Percentiles rank a stretch among this genome's conserved stretches.
Conservation (phyloP, 23 tunicate species). For the Botrylloides violaceus region DNA sequence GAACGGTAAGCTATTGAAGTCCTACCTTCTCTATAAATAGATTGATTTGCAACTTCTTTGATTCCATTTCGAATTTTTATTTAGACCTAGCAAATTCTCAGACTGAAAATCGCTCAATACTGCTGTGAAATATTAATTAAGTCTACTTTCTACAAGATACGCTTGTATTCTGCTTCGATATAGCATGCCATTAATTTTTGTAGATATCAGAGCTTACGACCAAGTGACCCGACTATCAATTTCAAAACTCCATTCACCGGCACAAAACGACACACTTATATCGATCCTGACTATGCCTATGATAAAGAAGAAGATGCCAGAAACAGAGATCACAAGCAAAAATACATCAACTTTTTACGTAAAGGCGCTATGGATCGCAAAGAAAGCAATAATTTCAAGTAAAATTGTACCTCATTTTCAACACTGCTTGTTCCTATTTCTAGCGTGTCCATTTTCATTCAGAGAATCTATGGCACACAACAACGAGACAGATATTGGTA, state of each 20-base stretch:
- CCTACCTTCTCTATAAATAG: too few species aligned
- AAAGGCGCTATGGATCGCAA: conserved; percentile 39
- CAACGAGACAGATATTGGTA: conserved; percentile 47
- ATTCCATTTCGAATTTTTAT: too few species aligned
- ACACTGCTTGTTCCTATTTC: background rate
- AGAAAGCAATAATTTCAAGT: conserved; percentile 36
- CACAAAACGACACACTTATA: conserved; percentile 61
- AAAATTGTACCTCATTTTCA: background rate
- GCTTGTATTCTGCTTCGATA: too few species aligned
- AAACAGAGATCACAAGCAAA: conserved; percentile 42
- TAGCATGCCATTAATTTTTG: too few species aligned
- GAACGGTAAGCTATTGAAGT: conserved; percentile 7
- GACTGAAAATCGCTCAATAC: too few species aligned
- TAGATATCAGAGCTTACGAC: conserved; percentile 49
- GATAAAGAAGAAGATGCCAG: conserved; percentile 53
- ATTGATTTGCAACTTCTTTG: too few species aligned
- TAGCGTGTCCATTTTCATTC: background rate
- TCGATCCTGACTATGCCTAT: conserved; percentile 76
- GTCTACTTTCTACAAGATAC: too few species aligned
- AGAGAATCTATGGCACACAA: conserved; percentile 50
- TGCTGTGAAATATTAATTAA: too few species aligned
- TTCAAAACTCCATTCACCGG: conserved; percentile 62
- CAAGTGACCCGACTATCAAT: conserved; percentile 43
- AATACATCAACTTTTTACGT: conserved; percentile 39
- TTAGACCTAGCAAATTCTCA: too few species aligned